A percentile compares a stretch with the other conserved stretches of the same genome.
phyloP scores from a whole-genome alignment of 2,113 vertebrate species.

The Acanthochromis polyacanthus region DNA sequence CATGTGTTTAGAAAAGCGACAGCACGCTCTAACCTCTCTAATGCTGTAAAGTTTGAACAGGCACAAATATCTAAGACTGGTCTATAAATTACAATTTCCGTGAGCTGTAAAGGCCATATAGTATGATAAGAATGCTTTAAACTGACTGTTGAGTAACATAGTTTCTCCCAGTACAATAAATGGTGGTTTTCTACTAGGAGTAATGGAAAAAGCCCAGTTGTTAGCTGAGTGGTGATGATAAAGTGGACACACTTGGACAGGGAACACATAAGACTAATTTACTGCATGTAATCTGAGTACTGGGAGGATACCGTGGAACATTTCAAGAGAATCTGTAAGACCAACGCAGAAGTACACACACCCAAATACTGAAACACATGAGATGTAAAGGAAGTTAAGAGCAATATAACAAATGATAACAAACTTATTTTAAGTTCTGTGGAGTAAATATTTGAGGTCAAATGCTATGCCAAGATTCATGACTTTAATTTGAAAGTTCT shows the following conservation, averaged over 20 bases:
- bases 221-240: not conserved
- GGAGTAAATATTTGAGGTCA: too few relatives aligned
- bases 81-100: not conserved
- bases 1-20: not conserved
- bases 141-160: conserved; percentile 7
- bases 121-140: conserved; percentile 21
- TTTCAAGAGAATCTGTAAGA: not conserved
- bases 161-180: not conserved
- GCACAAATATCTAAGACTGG: not conserved
- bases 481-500: too few relatives aligned
- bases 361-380: not conserved
- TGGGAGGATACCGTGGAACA: too few relatives aligned
- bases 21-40: not conserved
- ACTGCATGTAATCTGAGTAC: too few relatives aligned
- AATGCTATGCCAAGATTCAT: too few relatives aligned
- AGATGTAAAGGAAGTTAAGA: not conserved
- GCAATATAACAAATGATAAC: too few relatives aligned
- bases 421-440: too few relatives aligned
- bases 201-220: not conserved
- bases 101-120: not conserved
- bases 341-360: too few relatives aligned
- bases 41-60: not conserved
- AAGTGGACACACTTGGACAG: not conserved
- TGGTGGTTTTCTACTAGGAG: not conserved
- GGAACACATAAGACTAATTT: not conserved